phyloP scores from a whole-genome alignment of 2,888 invertebrate genomes.

The Trissolcus brochymenae region DNA sequence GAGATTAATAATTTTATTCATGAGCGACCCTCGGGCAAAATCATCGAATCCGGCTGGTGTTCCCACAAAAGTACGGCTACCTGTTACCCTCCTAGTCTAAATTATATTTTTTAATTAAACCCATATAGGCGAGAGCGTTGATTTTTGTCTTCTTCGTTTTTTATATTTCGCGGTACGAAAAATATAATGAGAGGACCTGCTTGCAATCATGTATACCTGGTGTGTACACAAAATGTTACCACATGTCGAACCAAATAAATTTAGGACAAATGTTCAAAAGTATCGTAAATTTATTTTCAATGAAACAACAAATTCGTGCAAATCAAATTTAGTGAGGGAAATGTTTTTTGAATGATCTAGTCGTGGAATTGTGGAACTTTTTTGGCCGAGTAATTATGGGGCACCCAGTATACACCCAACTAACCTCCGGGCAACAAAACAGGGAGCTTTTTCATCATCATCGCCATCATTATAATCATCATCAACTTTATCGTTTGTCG shows the following conservation, averaged over 20 bases:
- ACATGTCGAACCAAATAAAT: background rate
- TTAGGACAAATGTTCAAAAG: background rate
- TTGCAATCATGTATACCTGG: constrained; percentile 35
- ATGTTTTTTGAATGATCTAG: too few relatives aligned
- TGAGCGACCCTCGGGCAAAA: constrained; percentile 70
- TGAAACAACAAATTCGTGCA: background rate
- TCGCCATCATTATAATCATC: constrained; percentile 61
- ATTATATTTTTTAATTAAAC: constrained; percentile 77
- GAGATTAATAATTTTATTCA: constrained; percentile 76
- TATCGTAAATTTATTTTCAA: too few relatives aligned
- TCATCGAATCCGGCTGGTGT: constrained; percentile 62
- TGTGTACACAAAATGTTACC: constrained; percentile 27
- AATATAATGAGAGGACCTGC: constrained; percentile 51
- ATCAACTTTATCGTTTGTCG: constrained; percentile 56
- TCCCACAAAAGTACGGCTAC: constrained; percentile 72
- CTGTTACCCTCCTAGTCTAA: constrained; percentile 74
- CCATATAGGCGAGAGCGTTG: constrained; percentile 69
- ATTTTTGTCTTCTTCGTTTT: constrained; percentile 40
- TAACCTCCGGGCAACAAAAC: constrained; percentile 70
- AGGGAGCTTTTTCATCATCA: constrained; percentile 70
- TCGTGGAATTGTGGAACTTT: background rate
- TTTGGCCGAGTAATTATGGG: constrained; percentile 27
- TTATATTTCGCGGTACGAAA: constrained; percentile 62
- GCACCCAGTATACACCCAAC: constrained; percentile 59
- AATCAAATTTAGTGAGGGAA: too few relatives aligned